Conservation (phyloP, 2,888 invertebrate species). For the Osmoderma eremita region DNA sequence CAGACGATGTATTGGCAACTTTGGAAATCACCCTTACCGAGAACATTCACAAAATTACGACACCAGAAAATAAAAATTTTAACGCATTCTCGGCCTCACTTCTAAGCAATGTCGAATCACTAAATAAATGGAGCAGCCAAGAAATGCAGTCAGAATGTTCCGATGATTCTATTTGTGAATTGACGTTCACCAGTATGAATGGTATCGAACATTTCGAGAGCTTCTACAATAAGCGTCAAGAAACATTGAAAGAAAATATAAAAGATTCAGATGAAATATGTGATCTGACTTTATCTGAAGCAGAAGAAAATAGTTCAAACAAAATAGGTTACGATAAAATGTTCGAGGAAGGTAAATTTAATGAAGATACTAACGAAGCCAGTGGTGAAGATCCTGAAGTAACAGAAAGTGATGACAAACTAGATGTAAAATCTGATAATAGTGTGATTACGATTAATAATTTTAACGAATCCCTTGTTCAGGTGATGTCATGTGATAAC, state of each 20-base stretch:
- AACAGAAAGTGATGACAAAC: background rate
- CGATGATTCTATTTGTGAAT: constrained; percentile 21
- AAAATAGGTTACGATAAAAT: too few species aligned
- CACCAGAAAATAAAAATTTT: constrained; percentile 21
- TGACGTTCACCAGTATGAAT: constrained; percentile 44
- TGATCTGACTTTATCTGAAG: too few species aligned
- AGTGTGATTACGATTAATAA: background rate
- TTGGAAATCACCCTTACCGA: constrained; percentile 20
- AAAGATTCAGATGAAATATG: too few species aligned
- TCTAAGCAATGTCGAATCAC: constrained; percentile 32
- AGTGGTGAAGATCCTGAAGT: background rate
- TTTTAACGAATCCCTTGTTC: background rate
- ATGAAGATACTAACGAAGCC: too few species aligned
- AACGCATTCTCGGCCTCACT: constrained; percentile 42
- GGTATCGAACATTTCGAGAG: constrained; percentile 55
- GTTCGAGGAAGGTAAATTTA: too few species aligned
- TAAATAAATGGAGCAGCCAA: constrained; percentile 2
- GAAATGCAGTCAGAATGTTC: background rate
- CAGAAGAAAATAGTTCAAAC: too few species aligned
- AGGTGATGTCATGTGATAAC: constrained; percentile 36
- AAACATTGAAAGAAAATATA: background rate
- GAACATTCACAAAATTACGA: background rate
- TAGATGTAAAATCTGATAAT: background rate
- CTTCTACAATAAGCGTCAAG: constrained; percentile 45
- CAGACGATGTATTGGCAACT: constrained; percentile 9